Evolutionary conservation across 1,140 invertebrate genomes (phyloP), one percentile per base, ranked within the genome.

Genomic region (Bombus vancouverensis): DNA sequence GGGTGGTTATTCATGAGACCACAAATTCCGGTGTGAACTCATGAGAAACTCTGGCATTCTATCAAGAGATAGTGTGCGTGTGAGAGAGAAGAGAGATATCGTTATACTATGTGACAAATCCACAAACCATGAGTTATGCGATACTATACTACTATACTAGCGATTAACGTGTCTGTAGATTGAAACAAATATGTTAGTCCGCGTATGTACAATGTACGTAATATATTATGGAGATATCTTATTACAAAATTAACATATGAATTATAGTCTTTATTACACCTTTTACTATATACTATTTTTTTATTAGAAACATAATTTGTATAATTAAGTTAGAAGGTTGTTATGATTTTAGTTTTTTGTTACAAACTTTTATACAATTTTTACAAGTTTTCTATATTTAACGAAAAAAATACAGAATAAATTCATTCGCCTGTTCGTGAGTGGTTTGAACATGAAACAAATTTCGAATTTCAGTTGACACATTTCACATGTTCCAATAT

Each of bases 11-110:
- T 91, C 85, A 88, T 72, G 89, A 89, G 82, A 83, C 78, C 85
- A 89, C 90, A 91, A 91, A 92, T 90, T 89, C 87, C 89, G 84
- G 77, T 57, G 83, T 82, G 88, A 88, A 84, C 82, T 89, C 84
- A 66, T 76, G 85, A 87, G 88, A 91, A 91, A 77, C 76, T 81
- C 82, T 91, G 90, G 90, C 85, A 73, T 76, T 66, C 65, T 81
- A 87, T 89, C 91, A 89, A 86, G 66, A 53, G 47, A 53, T 8
- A 53, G 47, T 13, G 47, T 22, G 47, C 18, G 6, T 53, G 47
- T 53, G 47, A 53, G 47, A 53, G 47, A 53, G 47, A 53, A 53
- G 47, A 53, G 18, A 53, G 47, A 53, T 53, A 89, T 87, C 75
- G 81, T 87, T 89, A 77, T 72, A 53, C 47, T 53, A 80, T 87